Conservation (phyloP, 2,888 invertebrate species). For the Synergus japonicus region DNA sequence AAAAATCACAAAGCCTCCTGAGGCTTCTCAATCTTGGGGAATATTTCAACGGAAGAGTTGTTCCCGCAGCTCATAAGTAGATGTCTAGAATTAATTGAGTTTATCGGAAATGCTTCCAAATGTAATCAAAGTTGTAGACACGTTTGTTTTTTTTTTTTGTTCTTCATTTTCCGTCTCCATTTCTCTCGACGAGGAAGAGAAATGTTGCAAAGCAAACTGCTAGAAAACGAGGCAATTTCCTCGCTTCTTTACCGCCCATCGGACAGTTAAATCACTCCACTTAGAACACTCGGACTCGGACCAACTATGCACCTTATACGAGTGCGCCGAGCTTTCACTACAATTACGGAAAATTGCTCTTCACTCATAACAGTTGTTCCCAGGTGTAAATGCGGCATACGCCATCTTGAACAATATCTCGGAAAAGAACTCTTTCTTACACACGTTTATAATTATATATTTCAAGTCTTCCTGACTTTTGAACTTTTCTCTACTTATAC, state of each 20-base stretch:
- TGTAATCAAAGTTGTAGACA: background rate
- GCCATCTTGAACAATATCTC: constrained; percentile 35
- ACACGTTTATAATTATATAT: background rate
- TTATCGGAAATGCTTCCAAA: background rate
- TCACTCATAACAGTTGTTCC: constrained; percentile 70
- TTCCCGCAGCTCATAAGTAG: background rate
- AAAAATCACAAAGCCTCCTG: constrained; percentile 39
- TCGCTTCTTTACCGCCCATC: constrained; percentile 64
- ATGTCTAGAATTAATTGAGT: background rate
- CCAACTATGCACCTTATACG: constrained; percentile 49
- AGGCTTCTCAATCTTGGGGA: constrained; percentile 13
- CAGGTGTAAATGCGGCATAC: constrained; percentile 61
- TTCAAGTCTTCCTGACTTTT: background rate
- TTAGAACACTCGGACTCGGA: constrained; percentile 61
- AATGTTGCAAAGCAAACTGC: constrained; percentile 52
- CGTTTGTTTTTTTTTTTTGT: background rate
- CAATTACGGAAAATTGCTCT: constrained; percentile 74
- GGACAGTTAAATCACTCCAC: constrained; percentile 73
- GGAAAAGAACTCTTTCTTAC: constrained; percentile 9
- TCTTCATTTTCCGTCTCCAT: background rate
- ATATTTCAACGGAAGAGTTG: background rate
- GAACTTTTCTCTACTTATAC: background rate
- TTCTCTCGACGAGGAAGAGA: background rate
- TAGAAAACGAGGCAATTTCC: constrained; percentile 65
- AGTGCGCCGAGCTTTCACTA: constrained; percentile 70